Evolutionary conservation across 2,797 vertebrate species (phyloP), one percentile per base, ranked within the genome.

Genomic region (Scyliorhinus canicula): DNA sequence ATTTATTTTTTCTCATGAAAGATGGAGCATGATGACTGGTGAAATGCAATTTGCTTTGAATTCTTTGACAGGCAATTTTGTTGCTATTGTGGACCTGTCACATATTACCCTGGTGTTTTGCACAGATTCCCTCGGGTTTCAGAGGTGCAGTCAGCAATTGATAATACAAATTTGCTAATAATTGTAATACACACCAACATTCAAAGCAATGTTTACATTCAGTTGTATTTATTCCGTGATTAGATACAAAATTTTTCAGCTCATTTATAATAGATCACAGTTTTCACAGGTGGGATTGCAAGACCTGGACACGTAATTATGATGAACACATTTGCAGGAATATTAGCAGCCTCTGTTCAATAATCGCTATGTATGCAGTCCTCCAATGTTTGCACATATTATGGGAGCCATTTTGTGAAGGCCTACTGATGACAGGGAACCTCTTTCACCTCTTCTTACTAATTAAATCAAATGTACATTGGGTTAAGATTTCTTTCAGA

Each of bases 191-290:
- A 94, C 50, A 21, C 47, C 35, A 93, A 31, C 47, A 69, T 47
- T 71, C 65, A 52, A 93, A 74, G 67, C 35, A 31, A 5, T 71
- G 47, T 55, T 94, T 94, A 94, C 93, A 94, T 94, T 94, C 93
- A 94, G 28, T 55, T 74, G 65, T 94, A 12, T 71, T 74, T 94
- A 94, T 94, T 94, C 52, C 74, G 44, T 94, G 65, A 94, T 74
- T 94, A 94, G 47, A 94, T 94, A 55, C 93, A 94, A 94, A 94
- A 94, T 94, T 94, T 28, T 94, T 94, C 67, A 94, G 12, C 55
- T 94, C 47, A 94, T 35, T 94, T 94, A 69, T 71, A 71, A 74
- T 74, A 52, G 88, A 52, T 94, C 93, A 94, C 93, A 74, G 93
- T 94, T 94, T 94, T 94, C 93, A 94, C 93, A 93, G 63, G 93